Conservation (phyloP, 2,113 vertebrate genomes). For the Heptranchias perlo region DNA sequence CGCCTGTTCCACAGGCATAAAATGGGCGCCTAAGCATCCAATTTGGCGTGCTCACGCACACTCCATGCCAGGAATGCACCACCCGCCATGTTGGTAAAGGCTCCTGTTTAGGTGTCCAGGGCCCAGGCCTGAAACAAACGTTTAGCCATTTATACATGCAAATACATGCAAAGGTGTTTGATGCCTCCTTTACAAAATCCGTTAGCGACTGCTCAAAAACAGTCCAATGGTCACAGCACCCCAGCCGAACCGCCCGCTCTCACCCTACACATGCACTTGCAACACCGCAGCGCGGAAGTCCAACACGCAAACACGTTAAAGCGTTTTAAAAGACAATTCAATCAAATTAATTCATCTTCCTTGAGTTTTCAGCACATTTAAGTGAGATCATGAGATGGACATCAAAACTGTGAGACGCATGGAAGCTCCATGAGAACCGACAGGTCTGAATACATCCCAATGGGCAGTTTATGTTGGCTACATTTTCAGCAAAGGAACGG, state of each 20-base stretch:
- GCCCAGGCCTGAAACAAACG: not conserved
- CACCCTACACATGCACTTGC: not conserved
- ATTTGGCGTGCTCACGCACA: not conserved
- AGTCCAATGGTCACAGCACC: not conserved
- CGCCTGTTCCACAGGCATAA: not conserved
- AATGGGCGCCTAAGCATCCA: not conserved
- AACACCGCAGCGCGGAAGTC: not conserved
- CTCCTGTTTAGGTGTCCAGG: not conserved
- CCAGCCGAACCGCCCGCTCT: not conserved
- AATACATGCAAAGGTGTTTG: no score
- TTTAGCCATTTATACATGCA: not conserved
- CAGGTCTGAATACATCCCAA: not conserved
- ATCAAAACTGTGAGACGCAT: not conserved
- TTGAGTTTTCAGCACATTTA: not conserved
- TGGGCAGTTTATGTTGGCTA: not conserved
- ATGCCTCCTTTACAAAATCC: not conserved
- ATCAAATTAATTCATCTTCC: not conserved
- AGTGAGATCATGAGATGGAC: not conserved
- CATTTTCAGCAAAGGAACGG: not conserved
- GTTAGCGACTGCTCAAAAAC: not conserved
- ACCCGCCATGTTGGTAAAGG: not conserved
- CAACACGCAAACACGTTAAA: not conserved
- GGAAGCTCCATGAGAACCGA: no score
- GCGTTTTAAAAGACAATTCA: not conserved
- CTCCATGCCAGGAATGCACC: not conserved